Conservation (phyloP, 2,113 vertebrate species). For the Todiramphus chloris region DNA sequence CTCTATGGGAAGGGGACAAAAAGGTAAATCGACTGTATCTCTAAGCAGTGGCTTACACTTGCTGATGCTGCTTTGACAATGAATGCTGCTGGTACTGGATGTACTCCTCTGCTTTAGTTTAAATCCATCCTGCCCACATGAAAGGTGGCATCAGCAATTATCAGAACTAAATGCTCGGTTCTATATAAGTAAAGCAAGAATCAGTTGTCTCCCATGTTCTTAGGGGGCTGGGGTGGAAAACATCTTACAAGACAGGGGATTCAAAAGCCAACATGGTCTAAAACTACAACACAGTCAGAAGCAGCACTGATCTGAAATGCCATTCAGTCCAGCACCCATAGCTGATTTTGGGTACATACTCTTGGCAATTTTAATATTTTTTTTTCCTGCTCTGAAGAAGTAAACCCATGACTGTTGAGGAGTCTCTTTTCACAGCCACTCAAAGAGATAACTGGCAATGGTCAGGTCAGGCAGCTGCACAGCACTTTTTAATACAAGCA, state of each 20-base stretch:
- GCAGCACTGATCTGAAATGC: background rate
- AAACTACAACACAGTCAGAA: background rate
- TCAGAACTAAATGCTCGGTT: too few relatives aligned
- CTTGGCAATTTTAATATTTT: background rate
- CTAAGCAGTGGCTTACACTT: background rate
- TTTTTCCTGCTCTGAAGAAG: background rate
- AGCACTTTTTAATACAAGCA: background rate
- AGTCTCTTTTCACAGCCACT: background rate
- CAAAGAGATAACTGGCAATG: background rate
- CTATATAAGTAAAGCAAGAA: too few relatives aligned
- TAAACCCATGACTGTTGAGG: background rate
- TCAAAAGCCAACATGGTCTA: background rate
- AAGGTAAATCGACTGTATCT: background rate
- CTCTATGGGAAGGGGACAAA: background rate
- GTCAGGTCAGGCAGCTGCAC: background rate
- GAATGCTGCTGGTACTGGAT: background rate
- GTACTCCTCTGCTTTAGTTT: too few relatives aligned
- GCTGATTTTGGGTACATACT: background rate
- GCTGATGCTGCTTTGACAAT: background rate
- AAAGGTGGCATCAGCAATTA: too few relatives aligned
- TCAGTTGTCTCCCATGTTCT: too few relatives aligned
- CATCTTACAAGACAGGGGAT: too few relatives aligned
- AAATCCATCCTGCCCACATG: too few relatives aligned
- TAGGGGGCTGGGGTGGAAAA: too few relatives aligned
- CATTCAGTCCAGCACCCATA: background rate